Evolutionary conservation across 2,797 vertebrate genomes (phyloP), one percentile per base, ranked within the genome.

Genomic region (Argyrosomus regius): DNA sequence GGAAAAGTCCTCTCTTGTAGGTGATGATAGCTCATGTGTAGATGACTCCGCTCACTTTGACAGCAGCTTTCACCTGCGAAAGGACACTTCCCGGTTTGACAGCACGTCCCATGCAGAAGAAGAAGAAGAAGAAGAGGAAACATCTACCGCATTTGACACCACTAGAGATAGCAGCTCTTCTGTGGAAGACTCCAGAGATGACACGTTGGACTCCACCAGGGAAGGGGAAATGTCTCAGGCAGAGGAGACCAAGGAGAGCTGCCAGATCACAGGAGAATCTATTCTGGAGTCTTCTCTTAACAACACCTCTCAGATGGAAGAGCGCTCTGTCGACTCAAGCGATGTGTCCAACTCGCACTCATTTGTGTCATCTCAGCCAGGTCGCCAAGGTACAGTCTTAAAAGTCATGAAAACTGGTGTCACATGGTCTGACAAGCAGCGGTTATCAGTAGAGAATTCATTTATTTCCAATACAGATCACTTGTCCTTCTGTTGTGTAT

Each of bases 261-360:
- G 76, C 54, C 78, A 87, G n/a, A 76, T 82, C 57, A 81, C 77
- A 1, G 82, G 72, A 24, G 91, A 80, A 35, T 94, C 94, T 13
- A 78, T 77, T 49, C 72, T 89, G 28, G 88, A 89, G 56, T 93
- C 93, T 49, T 92, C 93, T 46, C 54, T 89, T 7, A 88, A 92
- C 73, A 76, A 72, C 79, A 88, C 72, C n/a, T 90, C 91, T 82
- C 89, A 83, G 61, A 77, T 86, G 28, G 88, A 91, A 54, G 89
- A 91, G 18, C 76, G 88, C 45, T 73, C 86, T 54, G 82, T 82
- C 0, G 77, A 90, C 72, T 72, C 90, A 39, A 86, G 78, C 49
- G 63, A 90, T 2, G 43, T 67, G 41, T 92, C 92, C 45, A 54
- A 79, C 74, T 76, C 78, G 0, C 61, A 54, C 60, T 79, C 87